A percentile compares a stretch with the other conserved stretches of the same genome.
phyloP scores from a whole-genome alignment of 2,113 vertebrate species.

The Nerophis ophidion region DNA sequence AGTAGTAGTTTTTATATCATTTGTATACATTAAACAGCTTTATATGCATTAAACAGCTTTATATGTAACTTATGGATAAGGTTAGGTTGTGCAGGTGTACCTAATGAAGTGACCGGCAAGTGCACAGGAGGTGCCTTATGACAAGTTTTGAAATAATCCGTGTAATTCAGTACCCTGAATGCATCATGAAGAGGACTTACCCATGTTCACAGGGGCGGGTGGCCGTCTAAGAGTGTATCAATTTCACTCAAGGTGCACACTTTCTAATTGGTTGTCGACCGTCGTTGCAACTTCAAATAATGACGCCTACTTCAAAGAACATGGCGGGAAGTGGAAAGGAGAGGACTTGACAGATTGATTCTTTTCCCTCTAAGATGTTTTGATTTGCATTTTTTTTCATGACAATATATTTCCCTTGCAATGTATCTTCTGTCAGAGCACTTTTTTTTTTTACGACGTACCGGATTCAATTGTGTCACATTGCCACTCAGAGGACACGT shows the following conservation, averaged over 20 bases:
- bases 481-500: constrained; percentile 26
- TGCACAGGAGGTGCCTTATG: no score
- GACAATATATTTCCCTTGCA: constrained; percentile 28
- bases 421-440: constrained; percentile 22
- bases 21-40: no score
- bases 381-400: constrained; percentile 31
- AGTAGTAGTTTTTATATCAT: no score
- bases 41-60: no score
- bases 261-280: constrained; percentile 59
- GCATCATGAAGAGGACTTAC: background rate
- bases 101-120: no score
- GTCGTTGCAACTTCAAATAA: constrained; percentile 53
- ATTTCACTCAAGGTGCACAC: constrained; percentile 19
- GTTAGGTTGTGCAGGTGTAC: no score
- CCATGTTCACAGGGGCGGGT: background rate
- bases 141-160: background rate
- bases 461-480: constrained; percentile 35
- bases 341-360: constrained; percentile 44
- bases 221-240: constrained; percentile 25
- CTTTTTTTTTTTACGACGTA: constrained; percentile 18
- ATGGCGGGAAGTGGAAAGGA: constrained; percentile 18
- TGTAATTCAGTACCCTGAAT: background rate
- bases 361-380: constrained; percentile 38
- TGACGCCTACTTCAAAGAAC: constrained; percentile 54
- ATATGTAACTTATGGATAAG: no score